Percentiles rank a stretch among this genome's conserved stretches.
phyloP scores from a whole-genome alignment of 2,888 invertebrate species.

The Meganola albula region DNA sequence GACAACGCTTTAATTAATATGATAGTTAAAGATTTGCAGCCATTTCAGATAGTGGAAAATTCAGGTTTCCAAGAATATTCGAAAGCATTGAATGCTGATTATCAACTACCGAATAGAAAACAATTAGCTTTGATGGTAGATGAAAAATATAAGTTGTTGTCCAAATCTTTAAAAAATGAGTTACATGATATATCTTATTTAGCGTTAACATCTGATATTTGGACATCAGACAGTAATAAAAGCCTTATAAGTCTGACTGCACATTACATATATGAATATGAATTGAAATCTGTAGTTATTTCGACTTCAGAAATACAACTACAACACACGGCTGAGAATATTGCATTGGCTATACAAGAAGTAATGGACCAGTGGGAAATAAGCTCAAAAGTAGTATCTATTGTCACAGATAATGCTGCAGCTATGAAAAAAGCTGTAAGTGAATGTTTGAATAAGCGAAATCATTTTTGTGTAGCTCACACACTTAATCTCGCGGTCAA shows the following conservation, averaged over 20 bases:
- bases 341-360: conserved; percentile 12
- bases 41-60: conserved; percentile 7
- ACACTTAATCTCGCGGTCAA: conserved; percentile 10
- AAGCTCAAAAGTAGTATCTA: conserved; percentile 14
- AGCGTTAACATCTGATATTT: conserved; percentile 12
- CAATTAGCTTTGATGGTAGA: conserved; percentile 7
- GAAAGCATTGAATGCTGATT: conserved; percentile 9
- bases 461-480: conserved; percentile 12
- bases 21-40: conserved; percentile 8
- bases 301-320: conserved; percentile 10
- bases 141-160: conserved; percentile 7
- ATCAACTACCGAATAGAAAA: conserved; percentile 9
- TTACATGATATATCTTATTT: conserved; percentile 9
- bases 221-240: conserved; percentile 12
- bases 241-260: conserved; percentile 6
- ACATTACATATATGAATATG: conserved; percentile 12
- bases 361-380: conserved; percentile 17
- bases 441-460: conserved; percentile 11
- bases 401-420: conserved; percentile 16
- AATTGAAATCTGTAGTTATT: conserved; percentile 8
- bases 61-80: conserved; percentile 4
- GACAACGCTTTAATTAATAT: conserved; percentile 9
- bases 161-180: conserved; percentile 7
- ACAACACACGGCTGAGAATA: conserved; percentile 9
- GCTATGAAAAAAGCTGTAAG: conserved; percentile 13